Conservation (phyloP, 64 coral and sea anemone species). For the Montipora sp. region DNA sequence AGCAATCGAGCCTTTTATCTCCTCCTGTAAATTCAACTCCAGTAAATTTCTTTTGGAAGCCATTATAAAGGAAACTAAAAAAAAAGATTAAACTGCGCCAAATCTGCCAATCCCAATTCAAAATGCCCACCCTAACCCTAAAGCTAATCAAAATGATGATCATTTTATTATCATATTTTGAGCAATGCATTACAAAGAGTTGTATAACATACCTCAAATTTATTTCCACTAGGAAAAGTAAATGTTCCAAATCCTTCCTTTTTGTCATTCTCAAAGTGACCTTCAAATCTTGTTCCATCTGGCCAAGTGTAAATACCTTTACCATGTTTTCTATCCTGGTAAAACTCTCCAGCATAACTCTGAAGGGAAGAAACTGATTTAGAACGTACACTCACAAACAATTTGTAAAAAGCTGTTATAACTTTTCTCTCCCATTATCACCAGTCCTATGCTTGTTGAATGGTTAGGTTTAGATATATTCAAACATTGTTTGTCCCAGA, state of each 20-base stretch:
- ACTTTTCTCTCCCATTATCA: neutral
- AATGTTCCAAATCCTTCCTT: conserved; percentile 96
- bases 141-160: no score
- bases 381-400: neutral
- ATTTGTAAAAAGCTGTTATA: neutral
- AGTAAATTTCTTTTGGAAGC: no score
- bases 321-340: conserved; percentile 84
- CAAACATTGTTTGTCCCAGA: no score
- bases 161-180: no score
- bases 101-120: no score
- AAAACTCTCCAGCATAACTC: conserved; percentile 86
- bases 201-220: conserved; percentile 84
- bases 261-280: conserved; percentile 92
- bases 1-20: no score
- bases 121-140: no score
- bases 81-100: no score
- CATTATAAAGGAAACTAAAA: no score
- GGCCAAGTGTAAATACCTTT: conserved; percentile 92
- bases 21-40: no score
- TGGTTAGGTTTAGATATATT: no score
- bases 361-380: conserved; percentile 9
- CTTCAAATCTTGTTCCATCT: conserved; percentile 90
- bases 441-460: neutral
- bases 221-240: conserved; percentile 88
- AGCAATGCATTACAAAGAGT: neutral